Base-by-base conservation (phyloP, 2,113 vertebrate species). In the Tetrao urogallus region DNA sequence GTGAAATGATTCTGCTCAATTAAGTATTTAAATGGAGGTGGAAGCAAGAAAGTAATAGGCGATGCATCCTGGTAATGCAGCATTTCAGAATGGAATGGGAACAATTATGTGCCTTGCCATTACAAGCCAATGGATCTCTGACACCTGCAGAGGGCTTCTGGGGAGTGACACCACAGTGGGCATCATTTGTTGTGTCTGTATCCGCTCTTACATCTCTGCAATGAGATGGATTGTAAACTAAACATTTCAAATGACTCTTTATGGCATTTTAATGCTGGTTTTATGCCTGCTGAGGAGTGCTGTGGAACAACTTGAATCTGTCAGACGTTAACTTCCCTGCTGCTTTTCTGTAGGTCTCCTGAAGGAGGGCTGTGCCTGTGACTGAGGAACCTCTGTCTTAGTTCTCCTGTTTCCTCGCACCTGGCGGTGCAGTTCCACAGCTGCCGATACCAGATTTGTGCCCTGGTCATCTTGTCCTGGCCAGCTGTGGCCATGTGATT, bases 21-120 rank as follows among this genome's bases (percentile, higher is more conserved):
- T 94, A 91, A 86, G 85, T 86, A 48, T 24, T 67, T 66, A 80
- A 85, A 76, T 80, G 67, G 78, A 77, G 75, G 32, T 8, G 34
- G 72, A 88, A 86, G 80, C 52, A 66, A 63, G 89, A 50, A 87
- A 82, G 78, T 67, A 34, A 58, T 3, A 63, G 52, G 88, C 66
- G 45, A 38, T 4, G 64, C 58, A 32, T 70, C 24, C 50, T 36
- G 81, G 36, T 70, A 58, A 66, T 18, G 3, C 1, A n/a, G 36
- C 45, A 7, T 58, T 80, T 87, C 56, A 45, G 63, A 69, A 20
- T 2, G 16, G 66, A 58, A 40, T 47, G 36, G 77, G 42, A 74
- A 50, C 34, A 28, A 22, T 88, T 65, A 16, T 8, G 1, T n/a
- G 42, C 54, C 72, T 61, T 61, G 71, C 74, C 28, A 6, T 80